Conservation (phyloP, 2,797 vertebrate genomes). For the Pteropus rufus region DNA sequence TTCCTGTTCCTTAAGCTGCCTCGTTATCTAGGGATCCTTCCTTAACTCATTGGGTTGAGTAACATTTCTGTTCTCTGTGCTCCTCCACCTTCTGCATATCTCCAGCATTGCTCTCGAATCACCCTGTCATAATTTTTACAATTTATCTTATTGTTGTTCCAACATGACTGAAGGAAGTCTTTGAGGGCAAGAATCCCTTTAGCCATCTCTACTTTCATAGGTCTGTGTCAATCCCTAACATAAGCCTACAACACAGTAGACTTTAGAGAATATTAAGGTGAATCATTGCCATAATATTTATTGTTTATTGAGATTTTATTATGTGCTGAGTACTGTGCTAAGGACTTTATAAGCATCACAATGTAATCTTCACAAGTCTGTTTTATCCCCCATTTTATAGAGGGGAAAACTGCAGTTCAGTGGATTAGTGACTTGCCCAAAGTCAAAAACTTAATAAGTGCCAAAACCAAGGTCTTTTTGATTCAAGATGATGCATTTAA, state of each 20-base stretch:
- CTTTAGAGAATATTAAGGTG: neutral
- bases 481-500: neutral
- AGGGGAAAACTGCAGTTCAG: neutral
- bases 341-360: neutral
- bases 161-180: neutral
- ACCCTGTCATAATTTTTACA: neutral
- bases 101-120: neutral
- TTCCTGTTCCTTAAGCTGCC: neutral
- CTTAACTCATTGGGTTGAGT: neutral
- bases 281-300: neutral
- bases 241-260: neutral
- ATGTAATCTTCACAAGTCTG: neutral
- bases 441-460: neutral
- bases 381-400: neutral
- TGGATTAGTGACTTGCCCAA: neutral
- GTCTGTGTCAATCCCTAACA: neutral
- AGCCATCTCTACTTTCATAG: neutral
- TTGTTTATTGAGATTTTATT: neutral
- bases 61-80: neutral
- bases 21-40: neutral
- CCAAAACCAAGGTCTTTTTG: neutral
- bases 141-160: neutral
- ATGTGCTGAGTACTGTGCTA: neutral
- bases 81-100: accelerated
- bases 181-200: neutral